phyloP scores from a whole-genome alignment of 2,888 invertebrate genomes.

The Osmoderma eremita region DNA sequence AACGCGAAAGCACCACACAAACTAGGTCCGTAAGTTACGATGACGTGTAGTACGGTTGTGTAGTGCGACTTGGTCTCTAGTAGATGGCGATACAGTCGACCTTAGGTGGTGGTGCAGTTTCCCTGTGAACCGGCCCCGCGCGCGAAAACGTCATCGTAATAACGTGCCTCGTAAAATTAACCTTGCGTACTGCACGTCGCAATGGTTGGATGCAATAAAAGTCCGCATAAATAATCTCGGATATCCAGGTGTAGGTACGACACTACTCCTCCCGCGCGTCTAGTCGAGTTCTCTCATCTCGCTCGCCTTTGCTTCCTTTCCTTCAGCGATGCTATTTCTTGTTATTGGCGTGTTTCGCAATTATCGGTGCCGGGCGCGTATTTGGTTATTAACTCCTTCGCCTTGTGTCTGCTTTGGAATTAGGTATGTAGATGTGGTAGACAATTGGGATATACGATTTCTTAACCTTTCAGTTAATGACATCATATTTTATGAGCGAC shows the following conservation, averaged over 20 bases:
- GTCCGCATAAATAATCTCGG: conserved; percentile 62
- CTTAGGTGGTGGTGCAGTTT: conserved; percentile 44
- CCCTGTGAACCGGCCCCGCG: conserved; percentile 18
- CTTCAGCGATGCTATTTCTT: conserved; percentile 53
- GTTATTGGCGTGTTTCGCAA: conserved; percentile 56
- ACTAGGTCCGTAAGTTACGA: conserved; percentile 56
- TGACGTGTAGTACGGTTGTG: conserved; percentile 43
- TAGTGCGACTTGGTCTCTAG: conserved; percentile 47
- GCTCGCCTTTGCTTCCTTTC: conserved; percentile 20
- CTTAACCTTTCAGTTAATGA: conserved; percentile 3
- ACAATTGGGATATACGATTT: conserved; percentile 11
- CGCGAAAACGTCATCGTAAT: conserved; percentile 50
- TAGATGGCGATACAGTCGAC: conserved; percentile 48
- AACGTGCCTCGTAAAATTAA: conserved; percentile 61
- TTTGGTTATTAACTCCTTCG: conserved; percentile 41
- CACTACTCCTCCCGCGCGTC: conserved; percentile 44
- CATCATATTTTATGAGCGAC: conserved; percentile 23
- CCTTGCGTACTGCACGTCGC: conserved; percentile 58
- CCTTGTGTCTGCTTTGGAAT: conserved; percentile 28
- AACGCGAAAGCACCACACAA: conserved; percentile 55
- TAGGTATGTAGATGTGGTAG: conserved; percentile 19
- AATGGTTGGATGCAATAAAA: conserved; percentile 61
- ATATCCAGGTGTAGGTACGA: conserved; percentile 61
- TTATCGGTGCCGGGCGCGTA: conserved; percentile 52
- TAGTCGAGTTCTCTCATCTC: conserved; percentile 40